A percentile compares a stretch with the other conserved stretches of the same genome.
Evolutionary conservation across 2,888 invertebrate species (phyloP).

Genomic region (Orthonevra nobilis): DNA sequence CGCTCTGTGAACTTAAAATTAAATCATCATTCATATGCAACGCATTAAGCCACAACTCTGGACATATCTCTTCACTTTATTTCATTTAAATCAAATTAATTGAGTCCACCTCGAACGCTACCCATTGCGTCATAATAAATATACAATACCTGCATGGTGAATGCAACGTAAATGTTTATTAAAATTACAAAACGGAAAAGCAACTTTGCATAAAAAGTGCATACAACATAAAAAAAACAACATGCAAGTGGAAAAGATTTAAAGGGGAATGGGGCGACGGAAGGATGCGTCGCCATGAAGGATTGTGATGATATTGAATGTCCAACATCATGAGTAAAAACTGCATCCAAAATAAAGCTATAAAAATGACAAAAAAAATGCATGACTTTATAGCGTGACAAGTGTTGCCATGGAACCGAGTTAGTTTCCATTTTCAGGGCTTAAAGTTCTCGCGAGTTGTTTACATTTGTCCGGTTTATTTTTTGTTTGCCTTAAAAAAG

Average conservation of each 20-base stretch:
- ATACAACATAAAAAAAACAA: conserved; percentile 1
- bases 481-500: too few species aligned
- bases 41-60: conserved; percentile 41
- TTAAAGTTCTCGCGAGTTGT: too few species aligned
- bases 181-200: not conserved
- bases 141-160: conserved; percentile 33
- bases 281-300: conserved; percentile 14
- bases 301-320: conserved; percentile 19
- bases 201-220: conserved; percentile 9
- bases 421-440: too few species aligned
- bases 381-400: too few species aligned
- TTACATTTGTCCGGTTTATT: too few species aligned
- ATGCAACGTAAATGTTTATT: conserved; percentile 39
- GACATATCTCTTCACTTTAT: conserved; percentile 40
- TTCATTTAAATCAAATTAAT: conserved; percentile 72
- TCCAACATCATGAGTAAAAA: not conserved
- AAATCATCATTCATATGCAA: conserved; percentile 52
- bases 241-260: conserved; percentile 3
- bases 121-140: conserved; percentile 3
- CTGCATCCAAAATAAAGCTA: not conserved
- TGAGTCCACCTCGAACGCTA: conserved; percentile 50
- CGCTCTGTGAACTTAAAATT: conserved; percentile 23
- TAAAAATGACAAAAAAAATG: not conserved
- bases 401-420: not conserved
- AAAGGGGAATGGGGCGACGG: too few species aligned